phyloP scores from a whole-genome alignment of 2,113 vertebrate genomes.

The Menura novaehollandiae region DNA sequence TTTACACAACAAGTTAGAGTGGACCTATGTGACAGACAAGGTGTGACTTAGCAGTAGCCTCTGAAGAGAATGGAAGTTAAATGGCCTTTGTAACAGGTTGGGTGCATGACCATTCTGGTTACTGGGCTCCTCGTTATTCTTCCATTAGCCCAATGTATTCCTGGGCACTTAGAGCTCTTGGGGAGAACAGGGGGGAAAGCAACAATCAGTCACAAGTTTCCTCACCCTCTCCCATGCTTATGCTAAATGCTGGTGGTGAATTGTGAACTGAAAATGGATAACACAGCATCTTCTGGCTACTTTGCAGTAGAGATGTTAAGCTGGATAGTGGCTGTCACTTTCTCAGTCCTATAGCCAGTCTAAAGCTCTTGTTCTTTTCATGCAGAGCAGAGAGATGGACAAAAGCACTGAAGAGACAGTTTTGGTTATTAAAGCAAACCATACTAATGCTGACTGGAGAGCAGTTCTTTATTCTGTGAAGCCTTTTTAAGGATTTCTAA shows the following conservation, averaged over 20 bases:
- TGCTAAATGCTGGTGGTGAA: neutral
- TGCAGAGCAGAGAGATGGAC: neutral
- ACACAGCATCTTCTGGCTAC: neutral
- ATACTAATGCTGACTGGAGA: neutral
- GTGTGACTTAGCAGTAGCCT: neutral
- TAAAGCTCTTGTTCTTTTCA: neutral
- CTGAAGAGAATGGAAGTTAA: neutral
- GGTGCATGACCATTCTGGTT: neutral
- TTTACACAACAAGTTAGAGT: neutral
- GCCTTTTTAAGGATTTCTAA: neutral
- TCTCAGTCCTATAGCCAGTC: neutral
- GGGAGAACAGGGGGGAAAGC: neutral
- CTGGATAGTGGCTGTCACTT: neutral
- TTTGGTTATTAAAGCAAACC: neutral
- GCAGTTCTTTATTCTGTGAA: neutral
- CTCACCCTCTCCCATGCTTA: neutral
- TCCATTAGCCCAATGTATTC: neutral
- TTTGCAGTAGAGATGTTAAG: neutral
- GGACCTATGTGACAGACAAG: neutral
- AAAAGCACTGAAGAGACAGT: neutral
- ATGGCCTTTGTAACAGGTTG: neutral
- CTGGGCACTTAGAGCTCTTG: rapidly evolving
- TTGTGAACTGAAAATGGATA: neutral
- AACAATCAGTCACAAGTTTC: neutral
- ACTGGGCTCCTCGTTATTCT: neutral